Conservation (phyloP, 2,888 invertebrate species). For the Argyresthia albistria region DNA sequence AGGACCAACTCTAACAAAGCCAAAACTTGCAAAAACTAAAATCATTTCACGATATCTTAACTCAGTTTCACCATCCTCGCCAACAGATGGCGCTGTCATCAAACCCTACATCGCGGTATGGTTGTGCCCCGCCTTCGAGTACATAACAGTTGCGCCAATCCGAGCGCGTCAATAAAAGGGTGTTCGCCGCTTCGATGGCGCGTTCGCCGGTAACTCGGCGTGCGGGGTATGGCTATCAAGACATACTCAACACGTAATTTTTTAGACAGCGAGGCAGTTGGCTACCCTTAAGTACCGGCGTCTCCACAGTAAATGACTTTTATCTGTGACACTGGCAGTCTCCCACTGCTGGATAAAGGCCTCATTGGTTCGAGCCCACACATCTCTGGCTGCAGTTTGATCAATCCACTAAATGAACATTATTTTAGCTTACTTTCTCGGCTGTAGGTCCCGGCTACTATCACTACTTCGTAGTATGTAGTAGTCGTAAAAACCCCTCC, state of each 20-base stretch:
- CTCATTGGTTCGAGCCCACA: too few species aligned
- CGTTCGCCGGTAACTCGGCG: conserved; percentile 58
- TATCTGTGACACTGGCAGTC: too few species aligned
- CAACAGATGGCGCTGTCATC: conserved; percentile 27
- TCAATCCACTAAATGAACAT: too few species aligned
- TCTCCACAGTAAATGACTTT: conserved; percentile 51
- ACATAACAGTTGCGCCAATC: neutral
- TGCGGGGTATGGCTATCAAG: conserved; percentile 89
- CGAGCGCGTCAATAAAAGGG: conserved; percentile 65
- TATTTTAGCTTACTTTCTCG: too few species aligned
- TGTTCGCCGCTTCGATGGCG: conserved; percentile 82
- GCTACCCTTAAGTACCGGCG: conserved; percentile 79
- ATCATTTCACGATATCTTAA: too few species aligned
- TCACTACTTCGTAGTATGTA: too few species aligned
- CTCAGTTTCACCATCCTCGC: neutral
- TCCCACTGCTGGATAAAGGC: too few species aligned
- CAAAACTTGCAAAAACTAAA: too few species aligned
- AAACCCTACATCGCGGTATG: conserved; percentile 23
- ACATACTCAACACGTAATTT: conserved; percentile 90
- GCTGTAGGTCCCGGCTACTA: too few species aligned
- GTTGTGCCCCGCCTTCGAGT: conserved; percentile 4
- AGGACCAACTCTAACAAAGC: too few species aligned
- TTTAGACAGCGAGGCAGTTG: conserved; percentile 79
- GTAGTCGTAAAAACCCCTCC: too few species aligned
- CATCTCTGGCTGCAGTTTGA: too few species aligned